Evolutionary conservation across 1,140 invertebrate genomes (phyloP), one percentile per base, ranked within the genome.

Genomic region (Hylaeus volcanicus): DNA sequence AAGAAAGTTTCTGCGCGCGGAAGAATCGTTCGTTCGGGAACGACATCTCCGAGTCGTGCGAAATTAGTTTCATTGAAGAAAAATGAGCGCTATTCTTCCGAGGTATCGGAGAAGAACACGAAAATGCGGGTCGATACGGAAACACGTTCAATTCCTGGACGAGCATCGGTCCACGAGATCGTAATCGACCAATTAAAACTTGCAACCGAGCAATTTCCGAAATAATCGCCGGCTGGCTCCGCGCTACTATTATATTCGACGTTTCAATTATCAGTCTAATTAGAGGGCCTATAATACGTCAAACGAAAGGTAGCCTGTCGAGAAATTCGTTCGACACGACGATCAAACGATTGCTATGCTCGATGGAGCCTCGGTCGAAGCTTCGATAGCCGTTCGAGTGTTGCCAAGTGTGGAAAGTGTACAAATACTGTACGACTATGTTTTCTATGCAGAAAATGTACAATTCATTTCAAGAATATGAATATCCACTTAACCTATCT

Each of bases 61-160:
- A 74, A 85, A 85, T 85, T 85, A 85, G 78, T 77, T 85, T 85
- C 76, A 56, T 66, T 69, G 58, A 58, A 84, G 82, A 85, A 85
- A 84, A 85, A 84, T 84, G 82, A 80, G 41, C 45, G 26, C 39
- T 51, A 15, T 15, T 15, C 26, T 1, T 1, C 0, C 41, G 14
- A 5, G 11, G 48, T 58, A 41, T 70, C 65, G 65, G 48, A 37
- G 68, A 85, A 70, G 55, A 41, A 6, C 41, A 26, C 58, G 45
- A 37, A 11, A 48, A 58, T 1, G 15, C 3, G 1, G 56, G 37
- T 71, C 75, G 65, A 71, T 68, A 41, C 0, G 14, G 14, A 26
- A 8, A 11, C 15, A 1, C 11, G 37, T 39, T 48, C 45, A 64
- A 51, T 61, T 11, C 26, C n/a, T 5, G 58, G 37, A 55, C 48